Evolutionary conservation across 2,113 vertebrate genomes (phyloP).

Genomic region (Cyphomyrus plagiostoma): DNA sequence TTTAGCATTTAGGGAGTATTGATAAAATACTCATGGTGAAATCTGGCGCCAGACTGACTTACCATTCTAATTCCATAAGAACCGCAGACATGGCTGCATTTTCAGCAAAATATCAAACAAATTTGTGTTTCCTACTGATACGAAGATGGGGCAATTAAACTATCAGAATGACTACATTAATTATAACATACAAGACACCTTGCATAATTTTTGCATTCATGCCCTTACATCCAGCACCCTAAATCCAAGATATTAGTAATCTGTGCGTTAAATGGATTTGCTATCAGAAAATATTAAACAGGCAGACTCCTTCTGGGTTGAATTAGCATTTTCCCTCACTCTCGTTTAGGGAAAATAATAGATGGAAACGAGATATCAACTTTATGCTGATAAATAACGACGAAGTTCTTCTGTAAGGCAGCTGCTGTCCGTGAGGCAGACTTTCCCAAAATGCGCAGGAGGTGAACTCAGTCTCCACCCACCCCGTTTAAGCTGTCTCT

Average conservation of each 20-base stretch:
- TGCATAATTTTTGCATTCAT: background rate
- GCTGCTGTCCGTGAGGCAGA: slow-evolving; percentile 46
- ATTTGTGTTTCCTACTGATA: background rate
- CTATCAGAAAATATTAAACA: slow-evolving; percentile 22
- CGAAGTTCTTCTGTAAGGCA: slow-evolving; percentile 43
- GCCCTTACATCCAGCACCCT: background rate
- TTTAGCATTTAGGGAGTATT: background rate
- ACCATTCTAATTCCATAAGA: background rate
- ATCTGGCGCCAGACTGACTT: background rate
- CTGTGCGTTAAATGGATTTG: slow-evolving; percentile 19
- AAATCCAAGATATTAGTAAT: slow-evolving; percentile 7
- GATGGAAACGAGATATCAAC: slow-evolving; percentile 11
- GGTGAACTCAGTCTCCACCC: slow-evolving; percentile 36
- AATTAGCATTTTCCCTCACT: background rate
- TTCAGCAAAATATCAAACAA: background rate
- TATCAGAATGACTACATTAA: background rate
- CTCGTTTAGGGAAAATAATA: background rate
- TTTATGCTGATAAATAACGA: slow-evolving; percentile 45
- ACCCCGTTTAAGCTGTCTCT: slow-evolving; percentile 46
- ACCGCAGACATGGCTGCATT: background rate
- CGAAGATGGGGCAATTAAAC: background rate
- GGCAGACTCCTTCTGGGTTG: slow-evolving; percentile 1
- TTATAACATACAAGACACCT: background rate
- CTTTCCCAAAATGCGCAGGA: slow-evolving; percentile 50
- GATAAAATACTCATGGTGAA: background rate